Evolutionary conservation across 2,113 vertebrate species (phyloP).

Genomic region (Xiphias gladius): DNA sequence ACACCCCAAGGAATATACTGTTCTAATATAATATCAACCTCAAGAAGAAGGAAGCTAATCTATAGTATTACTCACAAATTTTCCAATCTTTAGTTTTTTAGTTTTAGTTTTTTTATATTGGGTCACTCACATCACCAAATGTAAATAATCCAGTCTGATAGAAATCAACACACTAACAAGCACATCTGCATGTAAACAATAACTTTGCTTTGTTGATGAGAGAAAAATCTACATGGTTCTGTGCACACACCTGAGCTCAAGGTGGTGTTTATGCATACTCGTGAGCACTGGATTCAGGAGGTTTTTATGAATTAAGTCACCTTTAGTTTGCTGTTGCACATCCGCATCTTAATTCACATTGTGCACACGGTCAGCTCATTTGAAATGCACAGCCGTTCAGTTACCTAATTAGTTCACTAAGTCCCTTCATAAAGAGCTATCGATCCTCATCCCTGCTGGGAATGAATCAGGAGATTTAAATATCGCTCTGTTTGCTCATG

Average conservation of each 20-base stretch:
- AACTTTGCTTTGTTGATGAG: constrained; percentile 47
- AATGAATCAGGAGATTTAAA: constrained; percentile 58
- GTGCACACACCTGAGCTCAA: constrained; percentile 58
- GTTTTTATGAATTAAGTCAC: constrained; percentile 49
- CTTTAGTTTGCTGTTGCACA: constrained; percentile 43
- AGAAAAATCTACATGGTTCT: constrained; percentile 20
- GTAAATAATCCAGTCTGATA: constrained; percentile 72
- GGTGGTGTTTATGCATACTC: not conserved
- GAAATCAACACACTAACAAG: constrained; percentile 63
- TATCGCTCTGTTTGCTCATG: constrained; percentile 45
- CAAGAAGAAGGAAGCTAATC: constrained; percentile 30
- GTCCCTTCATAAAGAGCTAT: constrained; percentile 77
- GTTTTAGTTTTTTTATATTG: constrained; percentile 72
- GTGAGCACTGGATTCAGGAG: constrained; percentile 10
- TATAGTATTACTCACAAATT: constrained; percentile 43
- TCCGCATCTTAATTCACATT: constrained; percentile 54
- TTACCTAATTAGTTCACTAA: constrained; percentile 74
- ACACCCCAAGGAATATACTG: constrained; percentile 24
- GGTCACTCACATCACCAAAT: constrained; percentile 68
- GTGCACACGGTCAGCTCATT: constrained; percentile 59
- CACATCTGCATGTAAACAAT: constrained; percentile 66
- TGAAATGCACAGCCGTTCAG: constrained; percentile 61
- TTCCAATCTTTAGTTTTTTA: constrained; percentile 67
- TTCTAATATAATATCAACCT: constrained; percentile 34
- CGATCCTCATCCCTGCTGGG: constrained; percentile 67